These are phyloP conservation scores for Ailurus styani DNA, from an alignment of 2,113 vertebrate genomes.

Conservation along the genomic window DNA sequence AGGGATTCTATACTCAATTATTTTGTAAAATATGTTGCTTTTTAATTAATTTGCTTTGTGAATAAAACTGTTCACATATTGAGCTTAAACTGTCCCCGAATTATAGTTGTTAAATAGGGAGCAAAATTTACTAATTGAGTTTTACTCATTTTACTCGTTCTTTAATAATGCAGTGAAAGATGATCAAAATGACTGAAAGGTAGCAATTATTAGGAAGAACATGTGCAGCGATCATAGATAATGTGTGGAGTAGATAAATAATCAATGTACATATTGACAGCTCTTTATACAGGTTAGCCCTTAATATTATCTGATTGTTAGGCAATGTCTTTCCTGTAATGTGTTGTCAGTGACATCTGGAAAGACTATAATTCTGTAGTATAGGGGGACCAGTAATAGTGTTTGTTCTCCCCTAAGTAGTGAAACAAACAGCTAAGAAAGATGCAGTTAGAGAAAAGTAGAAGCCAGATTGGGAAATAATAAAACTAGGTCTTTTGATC, in stretches of 20 bases:
- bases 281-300: background rate
- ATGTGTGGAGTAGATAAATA: background rate
- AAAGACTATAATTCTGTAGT: background rate
- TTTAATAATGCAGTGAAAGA: background rate
- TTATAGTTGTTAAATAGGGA: background rate
- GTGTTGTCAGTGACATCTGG: background rate
- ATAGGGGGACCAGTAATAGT: background rate
- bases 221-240: background rate
- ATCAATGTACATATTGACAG: background rate
- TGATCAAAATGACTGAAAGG: background rate
- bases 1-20: background rate
- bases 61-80: background rate
- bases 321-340: background rate
- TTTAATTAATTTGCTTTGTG: background rate
- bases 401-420: background rate
- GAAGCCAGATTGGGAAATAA: background rate
- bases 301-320: background rate
- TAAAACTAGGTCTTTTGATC: background rate
- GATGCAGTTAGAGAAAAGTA: background rate
- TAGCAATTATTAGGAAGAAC: background rate
- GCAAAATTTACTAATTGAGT: constrained; percentile 6
- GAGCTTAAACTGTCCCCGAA: background rate
- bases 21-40: background rate
- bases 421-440: background rate
- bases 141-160: constrained; percentile 25